These are phyloP conservation scores for Meteorus colon DNA, from an alignment of 2,888 invertebrate genomes.

Conservation along the genomic window DNA sequence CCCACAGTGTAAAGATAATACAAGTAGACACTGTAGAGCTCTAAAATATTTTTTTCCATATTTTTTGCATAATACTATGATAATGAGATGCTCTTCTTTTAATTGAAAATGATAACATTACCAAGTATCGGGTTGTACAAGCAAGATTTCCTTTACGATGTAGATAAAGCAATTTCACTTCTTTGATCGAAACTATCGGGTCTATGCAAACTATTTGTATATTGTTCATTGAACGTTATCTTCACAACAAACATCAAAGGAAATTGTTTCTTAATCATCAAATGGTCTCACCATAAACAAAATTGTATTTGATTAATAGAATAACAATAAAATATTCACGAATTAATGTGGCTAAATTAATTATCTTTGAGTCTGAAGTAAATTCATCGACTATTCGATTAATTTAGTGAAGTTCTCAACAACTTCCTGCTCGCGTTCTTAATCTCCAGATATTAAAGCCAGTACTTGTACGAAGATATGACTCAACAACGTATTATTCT, in stretches of 20 bases:
- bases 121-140: slow-evolving; percentile 4
- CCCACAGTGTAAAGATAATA: background rate
- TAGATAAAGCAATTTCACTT: background rate
- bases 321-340: background rate
- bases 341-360: background rate
- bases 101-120: background rate
- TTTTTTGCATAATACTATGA: background rate
- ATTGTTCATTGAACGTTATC: background rate
- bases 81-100: background rate
- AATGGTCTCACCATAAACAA: background rate
- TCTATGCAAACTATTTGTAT: slow-evolving; percentile 1
- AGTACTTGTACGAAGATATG: background rate
- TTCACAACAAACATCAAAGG: background rate
- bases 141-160: background rate
- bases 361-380: background rate
- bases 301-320: background rate
- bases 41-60: background rate
- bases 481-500: background rate
- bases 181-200: background rate
- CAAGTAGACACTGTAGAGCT: background rate
- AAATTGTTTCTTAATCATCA: background rate
- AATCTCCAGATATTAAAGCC: slow-evolving; percentile 4
- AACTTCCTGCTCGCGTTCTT: background rate
- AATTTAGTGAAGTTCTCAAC: background rate
- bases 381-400: background rate